Base-by-base conservation (phyloP, 2,113 vertebrate genomes). In the Colistium nudipinnis region DNA sequence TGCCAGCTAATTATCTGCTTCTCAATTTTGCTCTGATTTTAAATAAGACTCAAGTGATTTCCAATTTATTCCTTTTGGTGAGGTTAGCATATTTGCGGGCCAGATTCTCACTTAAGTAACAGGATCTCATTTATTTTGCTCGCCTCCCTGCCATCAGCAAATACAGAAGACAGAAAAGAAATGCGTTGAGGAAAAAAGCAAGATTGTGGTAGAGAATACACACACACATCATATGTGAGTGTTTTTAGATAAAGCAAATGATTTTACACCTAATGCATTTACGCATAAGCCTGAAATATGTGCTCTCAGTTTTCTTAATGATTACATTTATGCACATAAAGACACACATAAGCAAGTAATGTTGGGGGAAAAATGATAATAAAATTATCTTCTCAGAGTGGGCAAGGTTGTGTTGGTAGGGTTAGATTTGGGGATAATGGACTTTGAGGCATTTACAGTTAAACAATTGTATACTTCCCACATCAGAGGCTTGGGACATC, bases 31-130 rank as follows among this genome's bases (percentile, higher is more conserved):
- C 44, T 75, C 27, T 44, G 8, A 61, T 45, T 81, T 71, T 59
- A 65, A 77, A 82, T 60, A 54, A 41, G 52, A 78, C 54, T 77
- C 65, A 47, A 73, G 55, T 61, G 60, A 64, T 77, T 80, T 70
- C 64, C 73, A 75, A 64, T 85, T 54, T 76, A 70, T 80, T 76
- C 62, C 2, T 78, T 80, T 83, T 35, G 60, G 72, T 33, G 54
- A 78, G 55, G 66, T 78, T 81, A 52, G 76, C 80, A 73, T 74
- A 80, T 82, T 80, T 70, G 44, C 62, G 57, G 47, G 54, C 63
- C 47, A 59, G 52, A 67, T 71, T 64, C 35, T 52, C 36, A 53
- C 49, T 51, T 49, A 41, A 71, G 74, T 72, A 67, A 73, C 41
- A 70, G 3, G 22, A 64, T 62, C 66, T 56, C 45, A 19, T 82